Evolutionary conservation across 2,113 vertebrate species (phyloP).

Genomic region (Micronycteris hirsuta): DNA sequence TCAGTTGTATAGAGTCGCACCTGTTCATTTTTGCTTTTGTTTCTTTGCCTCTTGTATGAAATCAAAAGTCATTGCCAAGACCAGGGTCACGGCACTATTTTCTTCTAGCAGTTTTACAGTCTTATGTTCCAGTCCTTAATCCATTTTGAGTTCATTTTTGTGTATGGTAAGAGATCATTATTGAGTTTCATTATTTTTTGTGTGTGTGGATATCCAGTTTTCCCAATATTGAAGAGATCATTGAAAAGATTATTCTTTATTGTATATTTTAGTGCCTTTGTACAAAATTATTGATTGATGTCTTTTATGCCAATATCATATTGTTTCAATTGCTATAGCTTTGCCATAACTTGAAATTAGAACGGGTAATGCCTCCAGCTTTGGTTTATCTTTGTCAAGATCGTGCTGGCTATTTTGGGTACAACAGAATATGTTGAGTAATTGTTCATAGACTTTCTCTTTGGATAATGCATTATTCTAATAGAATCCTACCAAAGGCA

Average conservation of each 20-base stretch:
- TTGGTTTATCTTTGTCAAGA: neutral
- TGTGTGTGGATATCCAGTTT: neutral
- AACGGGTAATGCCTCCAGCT: neutral
- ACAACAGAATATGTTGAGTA: neutral
- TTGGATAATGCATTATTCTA: neutral
- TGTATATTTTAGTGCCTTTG: neutral
- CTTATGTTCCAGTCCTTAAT: neutral
- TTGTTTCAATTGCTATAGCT: neutral
- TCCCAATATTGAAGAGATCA: neutral
- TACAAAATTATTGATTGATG: neutral
- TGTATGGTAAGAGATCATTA: neutral
- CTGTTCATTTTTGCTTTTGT: neutral
- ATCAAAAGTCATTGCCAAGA: neutral
- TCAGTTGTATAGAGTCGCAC: neutral
- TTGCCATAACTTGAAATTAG: neutral
- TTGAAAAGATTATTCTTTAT: neutral
- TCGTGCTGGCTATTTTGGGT: neutral
- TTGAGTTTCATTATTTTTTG: neutral
- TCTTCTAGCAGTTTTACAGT: neutral
- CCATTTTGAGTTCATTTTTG: neutral
- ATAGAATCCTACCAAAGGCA: neutral
- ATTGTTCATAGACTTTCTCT: neutral
- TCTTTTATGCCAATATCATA: neutral
- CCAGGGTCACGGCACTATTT: neutral
- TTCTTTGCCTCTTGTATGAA: neutral